phyloP scores from a whole-genome alignment of 2,113 vertebrate genomes.

The Clarias magur region DNA sequence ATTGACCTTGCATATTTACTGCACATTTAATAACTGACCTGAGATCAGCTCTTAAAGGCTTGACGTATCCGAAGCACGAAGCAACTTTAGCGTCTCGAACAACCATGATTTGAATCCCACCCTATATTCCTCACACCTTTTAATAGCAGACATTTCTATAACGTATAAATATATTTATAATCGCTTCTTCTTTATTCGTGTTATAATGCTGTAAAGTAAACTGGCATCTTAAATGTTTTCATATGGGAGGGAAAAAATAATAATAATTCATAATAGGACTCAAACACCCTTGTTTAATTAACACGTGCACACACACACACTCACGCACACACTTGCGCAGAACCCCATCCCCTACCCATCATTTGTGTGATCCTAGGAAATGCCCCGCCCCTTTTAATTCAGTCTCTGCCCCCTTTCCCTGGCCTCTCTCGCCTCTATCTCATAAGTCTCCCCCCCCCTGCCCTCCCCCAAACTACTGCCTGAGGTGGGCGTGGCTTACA shows the following conservation, averaged over 20 bases:
- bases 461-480: slow-evolving; percentile 29
- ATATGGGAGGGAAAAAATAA: not conserved
- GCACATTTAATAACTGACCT: slow-evolving; percentile 24
- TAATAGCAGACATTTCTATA: slow-evolving; percentile 66
- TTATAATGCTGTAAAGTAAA: not conserved
- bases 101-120: slow-evolving; percentile 8
- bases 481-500: slow-evolving; percentile 53
- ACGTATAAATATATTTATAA: slow-evolving; percentile 67
- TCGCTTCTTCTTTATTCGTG: slow-evolving; percentile 15
- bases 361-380: slow-evolving; percentile 39
- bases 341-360: slow-evolving; percentile 53
- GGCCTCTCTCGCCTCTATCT: not conserved
- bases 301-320: slow-evolving; percentile 3
- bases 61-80: slow-evolving; percentile 6
- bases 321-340: slow-evolving; percentile 63
- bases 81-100: not conserved
- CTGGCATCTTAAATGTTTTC: not conserved
- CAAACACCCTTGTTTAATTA: slow-evolving; percentile 35
- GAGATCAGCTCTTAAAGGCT: slow-evolving; percentile 21
- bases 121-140: slow-evolving; percentile 63
- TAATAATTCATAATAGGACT: slow-evolving; percentile 29
- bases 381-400: slow-evolving; percentile 31
- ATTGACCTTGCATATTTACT: slow-evolving; percentile 1
- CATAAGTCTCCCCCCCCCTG: not conserved
- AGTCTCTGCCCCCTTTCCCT: slow-evolving; percentile 17